Conservation (phyloP, 2,113 vertebrate genomes). For the Chrysemys picta region DNA sequence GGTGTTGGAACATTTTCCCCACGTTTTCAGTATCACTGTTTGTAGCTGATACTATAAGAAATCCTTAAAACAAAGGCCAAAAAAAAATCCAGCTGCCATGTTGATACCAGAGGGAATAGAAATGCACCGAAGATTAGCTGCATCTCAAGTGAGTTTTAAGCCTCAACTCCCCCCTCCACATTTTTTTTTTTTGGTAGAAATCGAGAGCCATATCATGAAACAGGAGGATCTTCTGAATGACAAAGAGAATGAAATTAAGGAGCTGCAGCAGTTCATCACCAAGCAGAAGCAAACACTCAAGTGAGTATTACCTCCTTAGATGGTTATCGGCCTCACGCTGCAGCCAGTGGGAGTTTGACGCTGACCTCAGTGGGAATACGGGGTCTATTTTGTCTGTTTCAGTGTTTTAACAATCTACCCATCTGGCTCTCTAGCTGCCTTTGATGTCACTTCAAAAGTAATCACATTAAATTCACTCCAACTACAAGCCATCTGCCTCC, state of each 20-base stretch:
- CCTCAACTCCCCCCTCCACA: rapidly evolving
- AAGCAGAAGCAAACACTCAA: conserved; percentile 75
- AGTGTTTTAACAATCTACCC: neutral
- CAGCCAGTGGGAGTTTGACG: neutral
- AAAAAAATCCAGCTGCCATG: neutral
- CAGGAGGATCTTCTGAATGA: conserved; percentile 56
- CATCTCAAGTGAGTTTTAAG: rapidly evolving
- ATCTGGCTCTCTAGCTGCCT: rapidly evolving
- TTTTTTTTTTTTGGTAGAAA: conserved; percentile 5
- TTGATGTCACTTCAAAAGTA: neutral
- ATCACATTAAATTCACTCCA: neutral
- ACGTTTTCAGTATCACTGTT: neutral
- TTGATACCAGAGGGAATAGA: neutral
- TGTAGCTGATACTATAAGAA: neutral
- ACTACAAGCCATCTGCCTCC: neutral
- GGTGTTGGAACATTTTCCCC: neutral
- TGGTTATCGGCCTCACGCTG: neutral
- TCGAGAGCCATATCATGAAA: conserved; percentile 52
- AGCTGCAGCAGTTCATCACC: conserved; percentile 59
- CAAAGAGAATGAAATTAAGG: conserved; percentile 69
- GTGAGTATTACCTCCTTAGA: neutral
- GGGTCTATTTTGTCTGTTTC: neutral
- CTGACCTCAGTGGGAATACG: neutral
- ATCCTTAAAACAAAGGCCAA: neutral
- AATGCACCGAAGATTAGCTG: neutral